These are phyloP conservation scores for Montipora efflorescens DNA, from an alignment of 64 coral and sea anemone species.

Conservation along the genomic window DNA sequence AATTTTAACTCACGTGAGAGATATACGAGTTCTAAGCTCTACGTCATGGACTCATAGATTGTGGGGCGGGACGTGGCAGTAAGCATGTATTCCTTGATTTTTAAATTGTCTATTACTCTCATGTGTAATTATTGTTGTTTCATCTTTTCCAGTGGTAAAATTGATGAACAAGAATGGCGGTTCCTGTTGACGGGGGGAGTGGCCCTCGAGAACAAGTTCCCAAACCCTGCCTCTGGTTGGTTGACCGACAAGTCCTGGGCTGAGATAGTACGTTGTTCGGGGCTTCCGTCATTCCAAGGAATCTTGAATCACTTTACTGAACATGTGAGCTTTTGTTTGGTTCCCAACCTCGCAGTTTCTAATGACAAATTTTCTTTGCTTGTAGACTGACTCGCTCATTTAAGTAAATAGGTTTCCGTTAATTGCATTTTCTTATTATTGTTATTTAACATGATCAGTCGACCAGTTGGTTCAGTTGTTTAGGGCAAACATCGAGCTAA, in stretches of 20 bases:
- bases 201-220: conserved; percentile 88
- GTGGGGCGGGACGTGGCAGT: too few species aligned
- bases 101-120: not conserved
- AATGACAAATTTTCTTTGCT: not conserved
- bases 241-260: conserved; percentile 98
- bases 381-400: too few species aligned
- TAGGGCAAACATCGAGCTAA: too few species aligned
- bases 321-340: conserved; percentile 63
- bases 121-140: not conserved
- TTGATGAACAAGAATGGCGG: conserved; percentile 96
- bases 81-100: not conserved
- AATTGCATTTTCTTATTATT: too few species aligned
- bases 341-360: not conserved
- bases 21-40: too few species aligned
- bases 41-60: too few species aligned
- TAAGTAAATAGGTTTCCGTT: too few species aligned
- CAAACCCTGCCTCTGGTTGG: conserved; percentile 92
- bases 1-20: too few species aligned
- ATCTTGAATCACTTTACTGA: conserved; percentile 83
- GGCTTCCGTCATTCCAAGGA: conserved; percentile 73
- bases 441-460: too few species aligned
- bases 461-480: too few species aligned
- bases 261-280: conserved; percentile 93
- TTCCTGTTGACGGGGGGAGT: conserved; percentile 94
- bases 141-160: conserved; percentile 63